phyloP scores from a whole-genome alignment of 2,888 invertebrate genomes.

The Trissonchulus sp. region DNA sequence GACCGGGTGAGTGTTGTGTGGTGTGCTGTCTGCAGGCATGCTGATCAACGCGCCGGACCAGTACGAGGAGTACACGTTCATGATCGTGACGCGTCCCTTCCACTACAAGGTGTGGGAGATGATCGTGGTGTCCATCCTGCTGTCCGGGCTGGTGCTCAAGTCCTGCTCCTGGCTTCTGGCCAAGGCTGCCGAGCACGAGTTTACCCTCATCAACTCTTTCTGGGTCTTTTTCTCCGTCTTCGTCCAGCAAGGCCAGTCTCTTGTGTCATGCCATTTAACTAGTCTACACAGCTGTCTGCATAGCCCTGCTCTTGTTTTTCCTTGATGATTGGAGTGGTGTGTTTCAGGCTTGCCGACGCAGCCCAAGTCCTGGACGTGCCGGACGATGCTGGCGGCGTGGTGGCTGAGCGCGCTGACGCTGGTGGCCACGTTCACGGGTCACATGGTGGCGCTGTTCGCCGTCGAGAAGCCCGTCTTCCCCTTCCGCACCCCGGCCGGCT shows the following conservation, averaged over 20 bases:
- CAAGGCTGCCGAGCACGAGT: slow-evolving; percentile 34
- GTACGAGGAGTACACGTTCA: slow-evolving; percentile 41
- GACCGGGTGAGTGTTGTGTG: too few species aligned
- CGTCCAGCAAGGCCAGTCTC: slow-evolving; percentile 45
- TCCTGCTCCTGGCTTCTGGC: slow-evolving; percentile 35
- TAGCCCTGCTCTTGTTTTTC: too few species aligned
- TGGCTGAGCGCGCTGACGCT: slow-evolving; percentile 45
- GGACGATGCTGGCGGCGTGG: slow-evolving; percentile 44
- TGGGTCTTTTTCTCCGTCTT: slow-evolving; percentile 46
- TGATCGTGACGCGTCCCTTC: slow-evolving; percentile 45
- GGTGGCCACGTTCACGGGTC: slow-evolving; percentile 46
- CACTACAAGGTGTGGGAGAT: slow-evolving; percentile 46
- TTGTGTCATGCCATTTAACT: background rate
- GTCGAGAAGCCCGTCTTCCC: slow-evolving; percentile 43
- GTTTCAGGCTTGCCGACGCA: slow-evolving; percentile 42
- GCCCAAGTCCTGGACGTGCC: slow-evolving; percentile 44
- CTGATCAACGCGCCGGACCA: slow-evolving; percentile 40
- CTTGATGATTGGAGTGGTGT: too few species aligned
- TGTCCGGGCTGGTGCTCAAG: slow-evolving; percentile 41
- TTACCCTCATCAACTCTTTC: slow-evolving; percentile 39
- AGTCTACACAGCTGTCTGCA: too few species aligned
- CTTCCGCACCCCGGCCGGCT: slow-evolving; percentile 42
- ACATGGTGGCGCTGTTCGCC: slow-evolving; percentile 46
- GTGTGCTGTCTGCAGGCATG: too few species aligned
- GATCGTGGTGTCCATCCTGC: slow-evolving; percentile 43